Conservation (phyloP, 2,797 vertebrate species). For the Champsocephalus gunnari region DNA sequence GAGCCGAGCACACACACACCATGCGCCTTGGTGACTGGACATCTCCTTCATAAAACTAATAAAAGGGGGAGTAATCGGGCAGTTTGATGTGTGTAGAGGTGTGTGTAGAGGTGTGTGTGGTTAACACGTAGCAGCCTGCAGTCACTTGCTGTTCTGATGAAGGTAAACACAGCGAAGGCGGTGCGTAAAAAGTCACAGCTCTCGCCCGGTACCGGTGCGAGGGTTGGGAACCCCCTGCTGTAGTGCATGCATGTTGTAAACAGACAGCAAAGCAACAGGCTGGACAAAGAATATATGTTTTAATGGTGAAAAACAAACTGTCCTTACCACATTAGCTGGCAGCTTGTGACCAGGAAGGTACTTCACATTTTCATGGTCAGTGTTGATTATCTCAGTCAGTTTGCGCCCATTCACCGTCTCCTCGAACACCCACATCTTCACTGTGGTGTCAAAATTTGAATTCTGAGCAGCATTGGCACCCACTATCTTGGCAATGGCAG, state of each 20-base stretch:
- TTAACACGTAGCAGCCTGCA: no score
- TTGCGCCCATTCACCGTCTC: conserved; percentile 90
- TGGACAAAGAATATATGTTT: background rate
- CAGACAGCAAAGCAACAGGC: background rate
- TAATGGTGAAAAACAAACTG: background rate
- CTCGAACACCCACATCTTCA: conserved; percentile 98
- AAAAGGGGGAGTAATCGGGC: no score
- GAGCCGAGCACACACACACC: no score
- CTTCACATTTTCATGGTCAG: conserved; percentile 94
- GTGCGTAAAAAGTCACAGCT: no score
- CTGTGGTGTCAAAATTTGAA: conserved; percentile 86
- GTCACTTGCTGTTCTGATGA: no score
- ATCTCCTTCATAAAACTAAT: no score
- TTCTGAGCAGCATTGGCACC: conserved; percentile 88
- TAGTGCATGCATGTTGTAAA: background rate
- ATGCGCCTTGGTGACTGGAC: no score
- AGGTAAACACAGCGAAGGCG: no score
- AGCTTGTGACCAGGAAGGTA: conserved; percentile 96
- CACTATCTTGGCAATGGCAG: conserved; percentile 95
- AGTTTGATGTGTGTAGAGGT: no score
- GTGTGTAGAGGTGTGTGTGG: no score
- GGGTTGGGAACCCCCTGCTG: no score
- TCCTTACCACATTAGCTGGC: conserved; percentile 93
- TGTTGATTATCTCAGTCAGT: conserved; percentile 96
- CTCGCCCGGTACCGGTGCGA: no score